Evolutionary conservation across 2,888 invertebrate species (phyloP).

Genomic region (Drosophila neotestacea): DNA sequence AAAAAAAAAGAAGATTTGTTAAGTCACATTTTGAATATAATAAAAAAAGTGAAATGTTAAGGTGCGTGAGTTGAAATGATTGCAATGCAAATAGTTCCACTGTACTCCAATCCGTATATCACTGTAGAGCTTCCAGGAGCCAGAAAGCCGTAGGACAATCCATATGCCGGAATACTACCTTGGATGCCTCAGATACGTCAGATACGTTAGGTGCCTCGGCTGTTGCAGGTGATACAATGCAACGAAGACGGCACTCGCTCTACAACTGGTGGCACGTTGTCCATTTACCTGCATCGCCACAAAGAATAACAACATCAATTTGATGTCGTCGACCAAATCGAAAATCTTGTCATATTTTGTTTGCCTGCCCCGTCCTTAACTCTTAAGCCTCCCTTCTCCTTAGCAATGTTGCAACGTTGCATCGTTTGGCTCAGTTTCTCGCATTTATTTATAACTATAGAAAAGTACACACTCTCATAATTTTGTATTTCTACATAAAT

Average conservation of each 20-base stretch:
- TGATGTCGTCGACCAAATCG: conserved; percentile 28
- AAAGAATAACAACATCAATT: conserved; percentile 48
- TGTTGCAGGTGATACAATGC: conserved; percentile 46
- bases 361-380: conserved; percentile 24
- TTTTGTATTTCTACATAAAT: conserved; percentile 8
- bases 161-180: background rate
- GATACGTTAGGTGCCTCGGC: conserved; percentile 6
- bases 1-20: conserved; percentile 5
- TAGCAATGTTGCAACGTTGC: background rate
- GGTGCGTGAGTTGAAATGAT: background rate
- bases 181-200: background rate
- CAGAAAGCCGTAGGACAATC: background rate
- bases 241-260: conserved; percentile 33
- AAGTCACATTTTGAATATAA: conserved; percentile 2
- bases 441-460: conserved; percentile 50
- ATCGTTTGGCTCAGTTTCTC: conserved; percentile 1
- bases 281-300: conserved; percentile 52
- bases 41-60: background rate
- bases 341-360: conserved; percentile 39
- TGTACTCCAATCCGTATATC: background rate
- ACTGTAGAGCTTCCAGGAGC: background rate
- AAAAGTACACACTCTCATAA: conserved; percentile 18
- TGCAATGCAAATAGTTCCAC: background rate
- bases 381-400: conserved; percentile 3
- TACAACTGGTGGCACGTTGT: conserved; percentile 26